Evolutionary conservation across 2,888 invertebrate species (phyloP).

Genomic region (Drosophila infuscata): DNA sequence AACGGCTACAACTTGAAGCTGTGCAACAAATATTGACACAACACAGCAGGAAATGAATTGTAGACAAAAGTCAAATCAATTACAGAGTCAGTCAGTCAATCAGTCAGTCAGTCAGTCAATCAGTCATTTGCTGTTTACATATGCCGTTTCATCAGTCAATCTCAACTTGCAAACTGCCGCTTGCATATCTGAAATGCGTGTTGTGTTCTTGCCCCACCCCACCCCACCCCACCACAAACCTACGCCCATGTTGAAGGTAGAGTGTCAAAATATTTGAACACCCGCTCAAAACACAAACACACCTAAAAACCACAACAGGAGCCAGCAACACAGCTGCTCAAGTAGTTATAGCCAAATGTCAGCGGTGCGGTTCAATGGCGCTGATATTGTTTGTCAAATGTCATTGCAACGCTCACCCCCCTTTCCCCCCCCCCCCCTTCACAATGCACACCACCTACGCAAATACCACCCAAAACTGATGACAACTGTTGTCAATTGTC

Average conservation of each 20-base stretch:
- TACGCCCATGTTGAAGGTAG: conserved; percentile 61
- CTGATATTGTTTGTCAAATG: conserved; percentile 73
- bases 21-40: conserved; percentile 68
- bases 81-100: conserved; percentile 7
- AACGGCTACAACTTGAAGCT: conserved; percentile 48
- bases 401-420: conserved; percentile 35
- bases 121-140: conserved; percentile 34
- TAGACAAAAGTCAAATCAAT: conserved; percentile 45
- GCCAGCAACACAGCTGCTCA: neutral
- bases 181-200: conserved; percentile 47
- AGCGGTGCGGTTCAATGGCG: conserved; percentile 71
- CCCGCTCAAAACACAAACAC: conserved; percentile 7
- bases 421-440: conserved; percentile 2
- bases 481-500: conserved; percentile 40
- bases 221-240: neutral
- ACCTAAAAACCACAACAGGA: neutral
- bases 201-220: conserved; percentile 17
- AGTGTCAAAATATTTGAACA: conserved; percentile 81
- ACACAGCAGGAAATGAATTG: conserved; percentile 73
- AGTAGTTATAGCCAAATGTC: conserved; percentile 62
- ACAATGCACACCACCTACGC: neutral
- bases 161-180: conserved; percentile 28
- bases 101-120: conserved; percentile 12
- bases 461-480: conserved; percentile 9
- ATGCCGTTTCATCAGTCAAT: conserved; percentile 64